Evolutionary conservation across 2,888 invertebrate species (phyloP).

Genomic region (Biston stratarius): DNA sequence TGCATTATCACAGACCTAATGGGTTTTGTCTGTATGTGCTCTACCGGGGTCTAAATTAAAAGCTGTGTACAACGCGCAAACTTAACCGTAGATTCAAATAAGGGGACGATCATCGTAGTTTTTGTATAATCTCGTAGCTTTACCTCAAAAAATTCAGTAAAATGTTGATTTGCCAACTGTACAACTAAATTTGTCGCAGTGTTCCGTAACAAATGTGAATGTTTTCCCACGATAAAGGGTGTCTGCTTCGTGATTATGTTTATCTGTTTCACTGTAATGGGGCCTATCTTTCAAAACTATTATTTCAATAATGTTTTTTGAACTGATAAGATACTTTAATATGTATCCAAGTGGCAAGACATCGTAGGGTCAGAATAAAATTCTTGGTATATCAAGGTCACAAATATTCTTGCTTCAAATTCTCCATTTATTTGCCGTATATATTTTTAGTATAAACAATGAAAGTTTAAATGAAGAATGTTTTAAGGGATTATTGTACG

Average conservation of each 20-base stretch:
- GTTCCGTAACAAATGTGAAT: slow-evolving; percentile 67
- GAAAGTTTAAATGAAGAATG: neutral
- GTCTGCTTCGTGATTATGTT: slow-evolving; percentile 52
- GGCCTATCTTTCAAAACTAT: slow-evolving; percentile 32
- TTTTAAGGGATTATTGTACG: neutral
- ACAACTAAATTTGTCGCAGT: slow-evolving; percentile 28
- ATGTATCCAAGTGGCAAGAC: neutral
- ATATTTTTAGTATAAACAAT: too few relatives aligned
- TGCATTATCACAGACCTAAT: slow-evolving; percentile 84
- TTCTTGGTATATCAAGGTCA: too few relatives aligned
- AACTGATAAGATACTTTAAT: slow-evolving; percentile 17
- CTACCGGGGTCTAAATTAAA: slow-evolving; percentile 60
- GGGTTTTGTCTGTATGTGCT: slow-evolving; percentile 78
- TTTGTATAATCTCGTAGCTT: neutral
- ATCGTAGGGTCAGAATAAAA: neutral
- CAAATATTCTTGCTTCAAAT: too few relatives aligned
- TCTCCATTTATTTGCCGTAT: too few relatives aligned
- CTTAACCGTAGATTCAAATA: neutral
- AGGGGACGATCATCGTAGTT: neutral
- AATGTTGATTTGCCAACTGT: neutral
- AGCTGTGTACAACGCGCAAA: slow-evolving; percentile 58
- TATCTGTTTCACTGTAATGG: slow-evolving; percentile 54
- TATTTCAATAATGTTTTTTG: slow-evolving; percentile 30
- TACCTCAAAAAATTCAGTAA: neutral
- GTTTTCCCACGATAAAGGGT: slow-evolving; percentile 71